Evolutionary conservation across 23 tunicate species (phyloP), one percentile per base, ranked within the genome.

Genomic region (Styela plicata): DNA sequence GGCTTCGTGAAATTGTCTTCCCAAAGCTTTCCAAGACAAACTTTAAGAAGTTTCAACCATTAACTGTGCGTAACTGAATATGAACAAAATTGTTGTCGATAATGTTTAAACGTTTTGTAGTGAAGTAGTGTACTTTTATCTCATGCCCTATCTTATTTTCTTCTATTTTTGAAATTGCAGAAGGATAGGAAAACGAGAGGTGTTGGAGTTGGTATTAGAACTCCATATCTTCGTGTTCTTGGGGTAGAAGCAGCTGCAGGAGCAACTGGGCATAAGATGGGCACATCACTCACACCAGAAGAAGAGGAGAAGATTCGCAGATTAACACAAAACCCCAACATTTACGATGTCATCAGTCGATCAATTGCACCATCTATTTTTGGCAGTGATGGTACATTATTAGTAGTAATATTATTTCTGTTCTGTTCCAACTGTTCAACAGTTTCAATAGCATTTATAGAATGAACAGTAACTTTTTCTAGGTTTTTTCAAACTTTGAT

Each of bases 341-440:
- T 96, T 63, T 96, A 91, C 69, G 78, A 94, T 33, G 80, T 89
- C 32, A 87, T 96, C 44, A 88, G 94, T 24, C 85, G 89, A 77
- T 91, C 97, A 0, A 96, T 96, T 33, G 99, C 99, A 16, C 99
- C 99, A 1, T 96, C 99, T 7, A 96, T 96, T 70, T 96, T 84
- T 73, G 99, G 99, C 27, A 91, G 99, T 79, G 82, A 84, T 33
- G 83, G 80, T 75, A 83, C n/a, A 0, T 36, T 1, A 32, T 20
- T 5, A 73, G 10, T 33, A 10, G 52, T 73, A 73, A 73, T 33
- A 44, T n/a, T n/a, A n/a, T n/a, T n/a, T n/a, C n/a, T n/a, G n/a
- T n/a, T n/a, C n/a, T n/a, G n/a, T n/a, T n/a, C n/a, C n/a, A 19
- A 69, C 28, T 69, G 31, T 18, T 69, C 28, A 69, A 18, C 74